Evolutionary conservation across 2,888 invertebrate species (phyloP).

Genomic region (Melipona beecheii): DNA sequence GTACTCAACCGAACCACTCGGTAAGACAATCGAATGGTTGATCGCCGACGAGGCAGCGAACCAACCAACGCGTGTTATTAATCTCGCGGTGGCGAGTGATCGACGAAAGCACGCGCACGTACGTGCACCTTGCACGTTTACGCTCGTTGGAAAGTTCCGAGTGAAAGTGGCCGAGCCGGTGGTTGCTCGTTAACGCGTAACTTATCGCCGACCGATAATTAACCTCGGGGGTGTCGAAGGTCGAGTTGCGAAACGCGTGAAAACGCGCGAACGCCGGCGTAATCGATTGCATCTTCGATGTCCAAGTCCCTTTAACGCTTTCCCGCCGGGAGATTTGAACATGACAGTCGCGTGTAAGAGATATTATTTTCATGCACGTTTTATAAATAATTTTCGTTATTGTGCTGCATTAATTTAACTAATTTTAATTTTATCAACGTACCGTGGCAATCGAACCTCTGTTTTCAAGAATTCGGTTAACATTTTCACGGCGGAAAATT

Average conservation of each 20-base stretch:
- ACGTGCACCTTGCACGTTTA: slow-evolving; percentile 10
- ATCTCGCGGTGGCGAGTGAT: slow-evolving; percentile 15
- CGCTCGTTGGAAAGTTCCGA: slow-evolving; percentile 60
- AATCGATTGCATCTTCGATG: background rate
- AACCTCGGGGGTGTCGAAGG: slow-evolving; percentile 61
- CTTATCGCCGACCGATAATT: slow-evolving; percentile 64
- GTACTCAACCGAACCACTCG: background rate
- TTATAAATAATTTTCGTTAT: no score
- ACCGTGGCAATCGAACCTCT: no score
- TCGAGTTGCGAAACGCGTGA: slow-evolving; percentile 44
- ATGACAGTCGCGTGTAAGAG: no score
- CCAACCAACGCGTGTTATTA: slow-evolving; percentile 7
- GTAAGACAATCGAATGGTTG: slow-evolving; percentile 5
- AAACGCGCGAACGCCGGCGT: background rate
- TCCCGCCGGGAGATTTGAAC: no score
- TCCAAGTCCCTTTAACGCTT: no score
- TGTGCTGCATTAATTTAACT: no score
- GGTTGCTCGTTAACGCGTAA: slow-evolving; percentile 60
- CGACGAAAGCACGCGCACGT: slow-evolving; percentile 4
- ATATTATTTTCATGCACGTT: no score
- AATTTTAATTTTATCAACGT: no score
- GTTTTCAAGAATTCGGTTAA: no score
- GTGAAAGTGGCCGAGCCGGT: slow-evolving; percentile 65
- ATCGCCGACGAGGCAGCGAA: background rate
- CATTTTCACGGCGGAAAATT: no score